Conservation (phyloP, 2,888 invertebrate species). For the Rhamnusium bicolor region DNA sequence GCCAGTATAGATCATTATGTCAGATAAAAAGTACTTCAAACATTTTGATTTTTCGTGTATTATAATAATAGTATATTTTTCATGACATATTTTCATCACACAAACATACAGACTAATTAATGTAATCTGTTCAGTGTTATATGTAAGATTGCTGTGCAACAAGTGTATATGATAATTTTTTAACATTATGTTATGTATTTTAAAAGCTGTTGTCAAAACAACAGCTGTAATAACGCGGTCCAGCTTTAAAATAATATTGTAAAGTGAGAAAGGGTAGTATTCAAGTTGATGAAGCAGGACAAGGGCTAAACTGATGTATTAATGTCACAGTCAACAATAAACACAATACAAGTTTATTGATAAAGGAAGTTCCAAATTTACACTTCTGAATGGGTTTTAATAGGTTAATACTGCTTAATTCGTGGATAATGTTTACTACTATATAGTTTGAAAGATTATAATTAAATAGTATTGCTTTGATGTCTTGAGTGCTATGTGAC, state of each 20-base stretch:
- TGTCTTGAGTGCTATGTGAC: no score
- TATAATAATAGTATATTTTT: neutral
- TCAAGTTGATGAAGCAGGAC: neutral
- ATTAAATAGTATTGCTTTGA: no score
- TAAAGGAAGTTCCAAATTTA: no score
- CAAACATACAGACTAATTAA: neutral
- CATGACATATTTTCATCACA: neutral
- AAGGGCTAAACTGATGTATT: neutral
- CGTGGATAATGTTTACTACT: no score
- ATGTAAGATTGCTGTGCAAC: conserved; percentile 43
- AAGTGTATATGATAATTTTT: conserved; percentile 36
- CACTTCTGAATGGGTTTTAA: no score
- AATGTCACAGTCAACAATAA: neutral
- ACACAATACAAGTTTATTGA: neutral
- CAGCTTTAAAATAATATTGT: conserved; percentile 47
- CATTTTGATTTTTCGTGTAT: neutral
- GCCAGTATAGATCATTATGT: neutral
- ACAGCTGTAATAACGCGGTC: conserved; percentile 48
- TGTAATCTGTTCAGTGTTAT: conserved; percentile 29
- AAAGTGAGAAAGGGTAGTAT: conserved; percentile 29
- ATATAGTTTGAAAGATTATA: no score
- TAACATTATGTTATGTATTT: conserved; percentile 41
- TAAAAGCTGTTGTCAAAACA: conserved; percentile 42
- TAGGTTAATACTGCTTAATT: no score
- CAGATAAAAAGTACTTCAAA: neutral